Percentiles rank a stretch among this genome's conserved stretches.
phyloP scores from a whole-genome alignment of 2,113 vertebrate genomes.

The Silurus glanis region DNA sequence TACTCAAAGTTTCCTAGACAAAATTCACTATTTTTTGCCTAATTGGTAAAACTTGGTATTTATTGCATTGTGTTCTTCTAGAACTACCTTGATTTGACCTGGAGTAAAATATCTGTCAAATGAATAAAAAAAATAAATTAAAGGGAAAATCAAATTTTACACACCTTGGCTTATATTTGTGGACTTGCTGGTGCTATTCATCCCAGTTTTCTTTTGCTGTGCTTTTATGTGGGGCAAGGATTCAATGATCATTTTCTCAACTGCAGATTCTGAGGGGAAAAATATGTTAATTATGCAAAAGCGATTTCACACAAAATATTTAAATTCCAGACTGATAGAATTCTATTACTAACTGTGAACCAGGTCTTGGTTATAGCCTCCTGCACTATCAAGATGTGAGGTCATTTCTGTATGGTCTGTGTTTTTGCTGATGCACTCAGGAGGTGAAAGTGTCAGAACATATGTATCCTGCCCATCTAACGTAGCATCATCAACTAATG shows the following conservation, averaged over 20 bases:
- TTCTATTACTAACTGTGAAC: background rate
- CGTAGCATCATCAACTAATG: background rate
- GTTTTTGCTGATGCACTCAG: constrained; percentile 54
- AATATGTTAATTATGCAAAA: background rate
- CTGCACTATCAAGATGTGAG: background rate
- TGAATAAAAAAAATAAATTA: no score
- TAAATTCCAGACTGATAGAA: background rate
- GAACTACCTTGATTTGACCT: background rate
- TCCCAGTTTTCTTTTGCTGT: constrained; percentile 40
- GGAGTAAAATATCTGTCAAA: background rate
- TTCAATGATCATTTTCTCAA: constrained; percentile 41
- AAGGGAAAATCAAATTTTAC: background rate
- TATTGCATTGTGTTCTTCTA: background rate
- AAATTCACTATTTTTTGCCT: background rate
- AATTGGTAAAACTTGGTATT: background rate
- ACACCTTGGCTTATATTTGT: constrained; percentile 1
- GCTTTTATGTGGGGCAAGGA: constrained; percentile 64
- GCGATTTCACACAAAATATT: background rate
- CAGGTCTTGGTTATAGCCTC: background rate
- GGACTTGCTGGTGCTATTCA: background rate
- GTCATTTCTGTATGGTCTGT: background rate
- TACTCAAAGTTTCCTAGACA: background rate
- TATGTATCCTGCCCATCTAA: constrained; percentile 57
- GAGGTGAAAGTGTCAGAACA: constrained; percentile 67
- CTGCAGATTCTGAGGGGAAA: constrained; percentile 34